These are phyloP conservation scores for Lutjanus argentimaculatus DNA, from an alignment of 2,797 vertebrate species.

Conservation along the genomic window DNA sequence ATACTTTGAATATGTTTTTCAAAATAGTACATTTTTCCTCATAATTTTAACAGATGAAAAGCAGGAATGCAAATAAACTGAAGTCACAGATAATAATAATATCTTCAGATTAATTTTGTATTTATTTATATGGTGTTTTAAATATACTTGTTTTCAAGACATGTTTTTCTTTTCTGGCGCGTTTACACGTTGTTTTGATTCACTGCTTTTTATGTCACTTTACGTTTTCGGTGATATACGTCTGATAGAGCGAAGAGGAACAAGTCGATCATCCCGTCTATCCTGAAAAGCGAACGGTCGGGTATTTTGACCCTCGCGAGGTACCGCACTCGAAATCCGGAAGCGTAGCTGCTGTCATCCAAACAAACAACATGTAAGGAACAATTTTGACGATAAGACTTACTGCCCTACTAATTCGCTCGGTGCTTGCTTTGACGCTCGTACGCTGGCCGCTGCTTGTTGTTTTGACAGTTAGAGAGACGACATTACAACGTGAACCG, in stretches of 20 bases:
- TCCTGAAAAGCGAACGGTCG: conserved; percentile 27
- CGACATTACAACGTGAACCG: neutral
- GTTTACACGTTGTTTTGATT: no score
- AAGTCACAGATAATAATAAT: no score
- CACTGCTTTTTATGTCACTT: neutral
- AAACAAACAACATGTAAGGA: conserved; percentile 76
- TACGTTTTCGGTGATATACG: neutral
- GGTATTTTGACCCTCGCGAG: conserved; percentile 5
- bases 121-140: neutral
- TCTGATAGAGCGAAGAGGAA: no score
- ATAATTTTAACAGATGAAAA: neutral
- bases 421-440: rapidly evolving
- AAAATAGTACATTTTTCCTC: neutral
- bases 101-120: neutral
- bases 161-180: no score
- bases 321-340: conserved; percentile 74
- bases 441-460: rapidly evolving
- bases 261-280: no score
- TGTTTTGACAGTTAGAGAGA: neutral
- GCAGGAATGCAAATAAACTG: neutral
- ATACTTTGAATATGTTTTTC: neutral
- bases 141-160: no score
- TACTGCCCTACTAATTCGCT: rapidly evolving
- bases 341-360: conserved; percentile 52
- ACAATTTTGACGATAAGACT: conserved; percentile 2